These are phyloP conservation scores for Adelges cooleyi DNA, from an alignment of 1,140 invertebrate species.

Conservation along the genomic window DNA sequence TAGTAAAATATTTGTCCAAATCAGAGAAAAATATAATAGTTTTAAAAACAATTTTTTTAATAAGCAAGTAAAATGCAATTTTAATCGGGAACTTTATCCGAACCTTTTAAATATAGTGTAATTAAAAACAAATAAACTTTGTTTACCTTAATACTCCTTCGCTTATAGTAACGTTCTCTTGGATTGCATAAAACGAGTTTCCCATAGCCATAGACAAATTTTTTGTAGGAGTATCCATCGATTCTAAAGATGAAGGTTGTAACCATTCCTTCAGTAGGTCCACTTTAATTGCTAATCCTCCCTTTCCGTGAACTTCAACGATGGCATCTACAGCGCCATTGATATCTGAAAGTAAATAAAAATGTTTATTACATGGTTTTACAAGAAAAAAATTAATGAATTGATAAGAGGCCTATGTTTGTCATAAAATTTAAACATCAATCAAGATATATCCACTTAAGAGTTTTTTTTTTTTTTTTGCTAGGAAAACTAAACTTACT, in stretches of 20 bases:
- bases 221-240: not conserved
- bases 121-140: no score
- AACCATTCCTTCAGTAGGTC: slow-evolving; percentile 39
- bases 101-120: no score
- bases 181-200: not conserved
- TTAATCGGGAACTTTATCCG: no score
- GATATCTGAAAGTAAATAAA: slow-evolving; percentile 36
- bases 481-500: not conserved
- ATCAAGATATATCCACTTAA: no score
- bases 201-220: not conserved
- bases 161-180: slow-evolving; percentile 15
- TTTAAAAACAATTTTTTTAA: no score
- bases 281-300: slow-evolving; percentile 36
- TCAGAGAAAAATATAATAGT: no score
- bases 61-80: no score
- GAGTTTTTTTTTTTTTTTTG: no score
- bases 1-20: no score
- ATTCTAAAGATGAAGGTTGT: slow-evolving; percentile 31
- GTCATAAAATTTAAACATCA: no score
- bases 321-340: slow-evolving; percentile 38
- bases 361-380: not conserved
- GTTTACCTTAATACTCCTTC: slow-evolving; percentile 20
- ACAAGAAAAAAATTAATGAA: not conserved
- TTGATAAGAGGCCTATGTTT: no score
- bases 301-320: slow-evolving; percentile 36